Conservation (phyloP, 2,888 invertebrate genomes). For the Phortica okadai region DNA sequence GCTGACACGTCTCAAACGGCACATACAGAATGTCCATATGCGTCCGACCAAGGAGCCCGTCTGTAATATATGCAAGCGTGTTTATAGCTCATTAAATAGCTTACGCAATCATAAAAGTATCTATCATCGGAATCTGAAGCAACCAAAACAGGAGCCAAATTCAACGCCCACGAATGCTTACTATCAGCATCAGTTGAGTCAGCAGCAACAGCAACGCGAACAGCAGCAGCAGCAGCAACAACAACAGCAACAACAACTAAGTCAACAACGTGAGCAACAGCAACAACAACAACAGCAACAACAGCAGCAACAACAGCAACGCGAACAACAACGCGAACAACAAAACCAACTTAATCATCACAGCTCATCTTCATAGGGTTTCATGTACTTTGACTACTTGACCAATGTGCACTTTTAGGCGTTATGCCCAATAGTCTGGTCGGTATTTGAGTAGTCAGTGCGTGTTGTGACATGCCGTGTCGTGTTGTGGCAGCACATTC, state of each 20-base stretch:
- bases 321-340: constrained; percentile 26
- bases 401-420: constrained; percentile 67
- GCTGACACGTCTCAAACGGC: constrained; percentile 90
- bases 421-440: background rate
- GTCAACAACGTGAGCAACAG: constrained; percentile 58
- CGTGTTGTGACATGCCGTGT: constrained; percentile 19
- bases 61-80: constrained; percentile 94
- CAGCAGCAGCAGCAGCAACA: constrained; percentile 23
- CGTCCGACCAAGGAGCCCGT: constrained; percentile 92
- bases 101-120: constrained; percentile 94
- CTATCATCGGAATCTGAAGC: constrained; percentile 90
- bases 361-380: constrained; percentile 75
- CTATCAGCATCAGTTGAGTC: constrained; percentile 63
- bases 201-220: constrained; percentile 70
- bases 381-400: constrained; percentile 74
- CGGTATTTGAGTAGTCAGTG: background rate
- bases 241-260: constrained; percentile 24
- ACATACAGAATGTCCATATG: constrained; percentile 95
- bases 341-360: constrained; percentile 58
- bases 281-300: constrained; percentile 22
- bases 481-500: too few relatives aligned
- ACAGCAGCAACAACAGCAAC: constrained; percentile 19
- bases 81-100: constrained; percentile 93
- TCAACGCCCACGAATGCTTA: constrained; percentile 58
- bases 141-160: constrained; percentile 78